Base-by-base conservation (phyloP, 2,797 vertebrate genomes). In the Tragopan temminckii region DNA sequence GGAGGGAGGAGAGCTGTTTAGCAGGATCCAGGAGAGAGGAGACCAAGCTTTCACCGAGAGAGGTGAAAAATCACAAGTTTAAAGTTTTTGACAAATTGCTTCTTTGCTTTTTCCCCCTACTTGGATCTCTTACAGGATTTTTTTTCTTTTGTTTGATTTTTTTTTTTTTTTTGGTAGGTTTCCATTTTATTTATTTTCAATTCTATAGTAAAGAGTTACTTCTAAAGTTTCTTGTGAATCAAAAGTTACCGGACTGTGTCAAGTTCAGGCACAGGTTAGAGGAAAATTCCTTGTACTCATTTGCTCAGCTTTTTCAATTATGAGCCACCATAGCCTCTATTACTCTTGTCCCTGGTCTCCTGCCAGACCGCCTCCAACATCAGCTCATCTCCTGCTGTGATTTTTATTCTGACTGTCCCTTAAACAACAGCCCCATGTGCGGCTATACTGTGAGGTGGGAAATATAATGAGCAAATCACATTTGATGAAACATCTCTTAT, bases 31-130 rank as follows among this genome's bases (percentile, higher is more conserved):
- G 97, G 99, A 98, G 90, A 98, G 99, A 97, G 99, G 99, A 71
- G 99, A 99, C 97, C 99, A 99, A 94, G 99, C 99, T 84, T 99
- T 99, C 97, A 99, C 99, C 17, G 99, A 99, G 96, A 99, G 98
- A 99, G 99, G 99, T 99, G 97, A 93, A 91, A 77, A 61, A 45
- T 35, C 15, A 12, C n/a, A 78, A 50, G n/a, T 83, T 72, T 38
- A 7, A 48, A 9, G 3, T 82, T 72, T 70, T 21, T 71, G 40
- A 58, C 76, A 42, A n/a, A 64, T 16, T 61, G 36, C 27, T 89
- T 74, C 13, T 12, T 61, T 89, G 80, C 38, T 78, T 48, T 76
- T 43, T 46, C 5, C 23, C 6, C 23, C 78, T 35, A 45, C 45
- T 79, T 79, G 31, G 3, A 45, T 82, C 31, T n/a, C 18, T 40